Percentiles rank a stretch among this genome's conserved stretches.
Evolutionary conservation across 2,797 vertebrate genomes (phyloP).

Genomic region (Agapornis canus): DNA sequence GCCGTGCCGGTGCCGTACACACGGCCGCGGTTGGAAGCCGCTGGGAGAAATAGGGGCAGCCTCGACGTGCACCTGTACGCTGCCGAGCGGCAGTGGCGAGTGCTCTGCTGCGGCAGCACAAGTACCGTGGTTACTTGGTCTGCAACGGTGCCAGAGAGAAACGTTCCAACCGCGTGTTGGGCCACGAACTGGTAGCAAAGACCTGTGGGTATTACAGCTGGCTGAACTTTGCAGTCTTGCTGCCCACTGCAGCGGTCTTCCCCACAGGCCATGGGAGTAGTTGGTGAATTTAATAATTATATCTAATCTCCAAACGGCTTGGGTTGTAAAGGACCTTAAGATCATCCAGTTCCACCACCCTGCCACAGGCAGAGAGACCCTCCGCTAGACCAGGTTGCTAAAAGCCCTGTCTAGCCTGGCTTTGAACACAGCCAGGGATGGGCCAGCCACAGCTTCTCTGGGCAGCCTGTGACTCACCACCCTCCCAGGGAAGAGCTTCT

Average conservation of each 20-base stretch:
- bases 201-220: not conserved
- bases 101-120: not conserved
- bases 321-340: not conserved
- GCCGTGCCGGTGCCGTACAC: not conserved
- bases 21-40: not conserved
- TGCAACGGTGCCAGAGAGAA: not conserved
- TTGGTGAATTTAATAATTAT: not conserved
- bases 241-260: rapidly evolving
- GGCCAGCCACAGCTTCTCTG: not conserved
- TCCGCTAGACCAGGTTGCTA: not conserved
- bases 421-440: not conserved
- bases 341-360: not conserved
- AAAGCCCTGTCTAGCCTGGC: not conserved
- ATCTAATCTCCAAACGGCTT: not conserved
- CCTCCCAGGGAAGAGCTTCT: not conserved
- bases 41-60: too few relatives aligned
- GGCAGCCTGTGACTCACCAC: not conserved
- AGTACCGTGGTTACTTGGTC: not conserved
- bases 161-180: not conserved
- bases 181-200: not conserved
- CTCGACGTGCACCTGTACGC: not conserved
- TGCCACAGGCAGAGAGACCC: not conserved
- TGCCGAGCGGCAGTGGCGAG: too few relatives aligned
- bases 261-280: rapidly evolving
- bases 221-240: not conserved